A percentile compares a stretch with the other conserved stretches of the same genome.
phyloP scores from a whole-genome alignment of 1,140 invertebrate genomes.

The Pseudobourletiella spinata region DNA sequence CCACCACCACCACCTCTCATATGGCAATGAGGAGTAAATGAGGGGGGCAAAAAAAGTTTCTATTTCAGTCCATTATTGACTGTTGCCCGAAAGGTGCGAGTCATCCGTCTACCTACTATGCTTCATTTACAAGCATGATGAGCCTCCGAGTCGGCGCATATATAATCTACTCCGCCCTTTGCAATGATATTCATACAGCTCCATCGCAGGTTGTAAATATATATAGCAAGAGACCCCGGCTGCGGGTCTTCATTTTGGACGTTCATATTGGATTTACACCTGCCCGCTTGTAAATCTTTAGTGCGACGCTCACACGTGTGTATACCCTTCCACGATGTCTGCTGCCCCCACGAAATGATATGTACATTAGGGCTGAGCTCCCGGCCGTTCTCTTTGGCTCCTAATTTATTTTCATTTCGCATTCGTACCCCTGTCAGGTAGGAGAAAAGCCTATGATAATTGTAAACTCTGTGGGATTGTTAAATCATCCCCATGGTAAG shows the following conservation, averaged over 20 bases:
- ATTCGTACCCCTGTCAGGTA: neutral
- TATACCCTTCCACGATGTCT: too few species aligned
- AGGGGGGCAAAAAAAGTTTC: conserved; percentile 7
- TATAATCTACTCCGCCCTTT: too few species aligned
- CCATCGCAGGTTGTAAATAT: too few species aligned
- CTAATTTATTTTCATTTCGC: neutral
- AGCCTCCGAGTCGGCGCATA: neutral
- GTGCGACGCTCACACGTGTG: too few species aligned
- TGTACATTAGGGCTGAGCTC: too few species aligned
- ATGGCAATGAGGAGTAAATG: neutral
- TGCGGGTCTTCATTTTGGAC: too few species aligned
- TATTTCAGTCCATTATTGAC: conserved; percentile 8
- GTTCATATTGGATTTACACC: neutral
- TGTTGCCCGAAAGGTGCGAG: neutral
- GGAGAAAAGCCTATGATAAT: neutral
- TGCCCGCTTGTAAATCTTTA: too few species aligned
- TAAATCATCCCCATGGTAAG: neutral
- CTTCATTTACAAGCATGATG: neutral
- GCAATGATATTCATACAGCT: too few species aligned
- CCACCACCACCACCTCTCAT: too few species aligned
- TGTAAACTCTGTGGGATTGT: neutral
- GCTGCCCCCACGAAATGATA: too few species aligned
- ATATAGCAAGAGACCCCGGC: too few species aligned
- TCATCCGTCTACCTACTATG: neutral
- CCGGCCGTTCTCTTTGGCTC: too few species aligned